Evolutionary conservation across 2,113 vertebrate species (phyloP).

Genomic region (Eptesicus fuscus): DNA sequence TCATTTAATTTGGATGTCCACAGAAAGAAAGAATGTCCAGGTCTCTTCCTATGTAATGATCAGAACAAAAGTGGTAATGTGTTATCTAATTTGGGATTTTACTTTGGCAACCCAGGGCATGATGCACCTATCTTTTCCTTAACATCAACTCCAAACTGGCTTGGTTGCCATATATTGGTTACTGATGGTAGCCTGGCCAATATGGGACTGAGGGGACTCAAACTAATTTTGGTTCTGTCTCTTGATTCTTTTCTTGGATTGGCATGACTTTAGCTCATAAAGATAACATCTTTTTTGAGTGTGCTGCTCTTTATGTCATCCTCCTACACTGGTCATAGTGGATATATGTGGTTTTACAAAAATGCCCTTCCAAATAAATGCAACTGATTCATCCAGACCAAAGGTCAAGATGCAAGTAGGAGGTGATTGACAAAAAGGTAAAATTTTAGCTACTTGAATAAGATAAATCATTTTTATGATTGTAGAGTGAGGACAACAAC

Average conservation of each 20-base stretch:
- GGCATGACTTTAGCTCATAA: background rate
- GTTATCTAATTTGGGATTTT: background rate
- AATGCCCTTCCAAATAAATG: background rate
- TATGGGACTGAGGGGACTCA: accelerated
- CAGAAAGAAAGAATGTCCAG: background rate
- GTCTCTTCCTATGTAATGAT: background rate
- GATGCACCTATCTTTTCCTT: background rate
- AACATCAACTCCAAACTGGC: background rate
- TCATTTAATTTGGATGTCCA: background rate
- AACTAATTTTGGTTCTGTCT: background rate
- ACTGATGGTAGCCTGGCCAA: background rate
- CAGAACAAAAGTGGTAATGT: background rate
- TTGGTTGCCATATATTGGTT: background rate
- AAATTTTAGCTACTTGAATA: background rate
- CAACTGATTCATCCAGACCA: background rate
- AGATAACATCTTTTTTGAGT: background rate
- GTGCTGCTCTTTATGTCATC: background rate
- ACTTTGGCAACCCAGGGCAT: accelerated
- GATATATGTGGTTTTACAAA: background rate
- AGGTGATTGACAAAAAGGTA: background rate
- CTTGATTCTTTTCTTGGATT: background rate
- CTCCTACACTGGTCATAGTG: background rate
- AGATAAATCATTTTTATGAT: background rate
- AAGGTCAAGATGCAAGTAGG: background rate
- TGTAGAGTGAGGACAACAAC: background rate